Evolutionary conservation across 1,140 invertebrate genomes (phyloP).

Genomic region (Conus betulinus): DNA sequence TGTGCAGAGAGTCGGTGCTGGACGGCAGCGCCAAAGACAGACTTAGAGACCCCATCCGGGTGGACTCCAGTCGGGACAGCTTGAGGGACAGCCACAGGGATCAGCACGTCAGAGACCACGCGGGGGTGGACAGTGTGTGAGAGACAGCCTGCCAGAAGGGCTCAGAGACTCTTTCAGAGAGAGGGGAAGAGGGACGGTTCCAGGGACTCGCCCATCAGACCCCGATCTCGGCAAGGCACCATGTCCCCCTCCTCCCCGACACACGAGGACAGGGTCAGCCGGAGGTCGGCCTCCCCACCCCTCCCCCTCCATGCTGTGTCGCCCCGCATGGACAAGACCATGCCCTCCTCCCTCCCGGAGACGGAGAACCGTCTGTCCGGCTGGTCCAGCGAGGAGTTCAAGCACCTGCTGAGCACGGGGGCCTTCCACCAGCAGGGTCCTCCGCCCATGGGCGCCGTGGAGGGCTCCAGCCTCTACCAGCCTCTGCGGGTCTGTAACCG

Average conservation of each 20-base stretch:
- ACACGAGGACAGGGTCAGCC: conserved; percentile 9
- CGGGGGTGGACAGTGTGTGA: background rate
- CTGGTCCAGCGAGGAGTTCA: conserved; percentile 49
- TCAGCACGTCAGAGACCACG: background rate
- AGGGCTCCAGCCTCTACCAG: conserved; percentile 42
- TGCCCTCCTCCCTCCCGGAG: conserved; percentile 42
- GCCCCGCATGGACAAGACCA: conserved; percentile 35
- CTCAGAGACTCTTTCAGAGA: conserved; percentile 22
- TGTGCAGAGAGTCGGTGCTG: background rate
- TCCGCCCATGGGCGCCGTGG: conserved; percentile 17
- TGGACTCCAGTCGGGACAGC: background rate
- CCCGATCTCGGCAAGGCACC: conserved; percentile 8
- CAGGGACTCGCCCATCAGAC: background rate
- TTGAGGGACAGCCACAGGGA: conserved; percentile 25
- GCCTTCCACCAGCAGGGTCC: conserved; percentile 16
- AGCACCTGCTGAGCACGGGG: conserved; percentile 45
- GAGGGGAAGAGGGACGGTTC: background rate
- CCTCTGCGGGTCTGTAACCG: conserved; percentile 52
- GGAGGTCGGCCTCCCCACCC: conserved; percentile 5
- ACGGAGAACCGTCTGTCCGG: conserved; percentile 45
- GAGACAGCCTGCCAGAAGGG: background rate
- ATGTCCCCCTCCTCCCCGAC: conserved; percentile 21
- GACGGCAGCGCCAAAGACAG: conserved; percentile 7
- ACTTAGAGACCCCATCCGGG: conserved; percentile 8
- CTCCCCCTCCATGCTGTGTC: conserved; percentile 15